Percentiles rank a stretch among this genome's conserved stretches.
Evolutionary conservation across 2,888 invertebrate genomes (phyloP).

Genomic region (Ditula angustiorana): DNA sequence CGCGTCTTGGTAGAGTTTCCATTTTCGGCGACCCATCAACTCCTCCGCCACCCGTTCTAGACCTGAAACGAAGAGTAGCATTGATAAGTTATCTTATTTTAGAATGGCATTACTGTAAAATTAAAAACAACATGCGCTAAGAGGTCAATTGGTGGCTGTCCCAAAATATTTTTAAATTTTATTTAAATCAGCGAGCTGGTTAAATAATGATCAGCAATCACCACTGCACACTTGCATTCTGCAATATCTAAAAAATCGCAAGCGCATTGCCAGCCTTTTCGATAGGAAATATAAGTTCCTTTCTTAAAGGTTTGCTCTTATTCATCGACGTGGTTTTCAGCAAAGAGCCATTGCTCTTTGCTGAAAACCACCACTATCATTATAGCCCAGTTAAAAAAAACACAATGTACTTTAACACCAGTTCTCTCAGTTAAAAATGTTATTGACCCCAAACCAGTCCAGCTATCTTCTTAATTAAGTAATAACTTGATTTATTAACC

Average conservation of each 20-base stretch:
- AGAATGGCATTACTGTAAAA: too few relatives aligned
- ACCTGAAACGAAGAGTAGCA: slow-evolving; percentile 84
- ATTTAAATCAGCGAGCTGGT: neutral
- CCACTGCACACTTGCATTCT: neutral
- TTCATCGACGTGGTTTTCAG: too few relatives aligned
- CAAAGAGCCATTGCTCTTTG: too few relatives aligned
- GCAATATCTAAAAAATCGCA: neutral
- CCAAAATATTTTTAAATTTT: neutral
- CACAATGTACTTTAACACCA: neutral
- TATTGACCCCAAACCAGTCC: slow-evolving; percentile 49
- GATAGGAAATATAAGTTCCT: too few relatives aligned
- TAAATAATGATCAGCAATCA: too few relatives aligned
- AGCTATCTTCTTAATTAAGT: slow-evolving; percentile 44
- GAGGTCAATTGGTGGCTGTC: too few relatives aligned
- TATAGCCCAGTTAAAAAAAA: too few relatives aligned
- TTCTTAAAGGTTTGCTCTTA: too few relatives aligned
- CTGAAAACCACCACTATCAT: too few relatives aligned
- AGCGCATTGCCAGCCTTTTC: neutral
- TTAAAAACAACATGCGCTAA: too few relatives aligned
- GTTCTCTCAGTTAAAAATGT: slow-evolving; percentile 48
- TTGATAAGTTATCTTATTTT: too few relatives aligned
- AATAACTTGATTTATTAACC: slow-evolving; percentile 23
- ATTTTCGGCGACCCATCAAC: slow-evolving; percentile 98
- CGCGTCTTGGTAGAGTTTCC: slow-evolving; percentile 96
- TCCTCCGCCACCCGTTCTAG: slow-evolving; percentile 98